Evolutionary conservation across 2,888 invertebrate species (phyloP).

Genomic region (Deilephila elpenor): DNA sequence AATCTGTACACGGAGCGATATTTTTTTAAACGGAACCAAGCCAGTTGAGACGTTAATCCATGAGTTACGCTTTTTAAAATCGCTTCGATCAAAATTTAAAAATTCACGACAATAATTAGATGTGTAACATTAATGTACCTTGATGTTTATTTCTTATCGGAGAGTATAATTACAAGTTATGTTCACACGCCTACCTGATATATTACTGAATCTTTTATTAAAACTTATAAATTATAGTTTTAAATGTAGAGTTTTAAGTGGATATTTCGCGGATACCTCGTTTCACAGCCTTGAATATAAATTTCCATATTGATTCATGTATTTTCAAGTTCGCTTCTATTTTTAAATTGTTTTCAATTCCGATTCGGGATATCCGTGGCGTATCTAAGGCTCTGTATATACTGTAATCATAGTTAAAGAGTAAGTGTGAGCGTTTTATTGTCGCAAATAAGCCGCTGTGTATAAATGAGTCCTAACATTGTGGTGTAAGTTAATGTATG

Average conservation of each 20-base stretch:
- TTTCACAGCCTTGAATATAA: not conserved
- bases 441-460: slow-evolving; percentile 13
- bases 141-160: slow-evolving; percentile 40
- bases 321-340: not conserved
- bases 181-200: slow-evolving; percentile 36
- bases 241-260: not conserved
- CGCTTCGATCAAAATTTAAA: slow-evolving; percentile 40
- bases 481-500: slow-evolving; percentile 48
- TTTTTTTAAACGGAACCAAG: not conserved
- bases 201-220: slow-evolving; percentile 14
- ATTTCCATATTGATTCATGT: not conserved
- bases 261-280: not conserved
- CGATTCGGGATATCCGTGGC: not conserved
- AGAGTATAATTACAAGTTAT: slow-evolving; percentile 34
- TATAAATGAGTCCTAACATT: slow-evolving; percentile 28
- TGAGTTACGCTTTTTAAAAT: not conserved
- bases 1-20: not conserved
- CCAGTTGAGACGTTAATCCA: not conserved
- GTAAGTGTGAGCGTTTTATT: slow-evolving; percentile 12
- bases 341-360: not conserved
- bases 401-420: slow-evolving; percentile 29
- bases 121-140: slow-evolving; percentile 54
- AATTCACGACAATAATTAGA: slow-evolving; percentile 80
- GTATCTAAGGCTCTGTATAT: slow-evolving; percentile 13
- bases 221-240: not conserved